These are phyloP conservation scores for Hylomyscus alleni DNA, from an alignment of 2,797 vertebrate genomes.

Conservation along the genomic window DNA sequence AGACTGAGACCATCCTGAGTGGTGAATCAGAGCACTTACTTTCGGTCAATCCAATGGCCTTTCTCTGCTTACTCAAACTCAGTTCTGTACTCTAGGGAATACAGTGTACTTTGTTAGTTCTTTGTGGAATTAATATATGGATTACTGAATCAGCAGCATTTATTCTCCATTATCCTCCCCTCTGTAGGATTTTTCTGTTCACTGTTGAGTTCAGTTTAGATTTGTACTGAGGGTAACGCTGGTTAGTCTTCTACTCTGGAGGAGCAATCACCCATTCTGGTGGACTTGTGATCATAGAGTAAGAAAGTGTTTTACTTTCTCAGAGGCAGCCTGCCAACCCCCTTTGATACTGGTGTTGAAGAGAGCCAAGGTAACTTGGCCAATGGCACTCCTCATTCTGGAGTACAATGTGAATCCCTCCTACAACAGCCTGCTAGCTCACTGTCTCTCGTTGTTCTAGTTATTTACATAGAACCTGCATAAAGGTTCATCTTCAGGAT, in stretches of 20 bases:
- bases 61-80: slow-evolving; percentile 77
- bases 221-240: not conserved
- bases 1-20: slow-evolving; percentile 83
- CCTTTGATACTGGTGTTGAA: not conserved
- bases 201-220: slow-evolving; percentile 69
- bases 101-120: slow-evolving; percentile 31
- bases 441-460: not conserved
- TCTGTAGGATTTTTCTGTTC: slow-evolving; percentile 57
- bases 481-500: not conserved
- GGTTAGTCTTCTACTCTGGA: slow-evolving; percentile 51
- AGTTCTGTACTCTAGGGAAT: slow-evolving; percentile 54
- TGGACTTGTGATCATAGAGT: slow-evolving; percentile 1
- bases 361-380: not conserved
- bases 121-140: slow-evolving; percentile 38
- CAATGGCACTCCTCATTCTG: not conserved
- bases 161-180: not conserved
- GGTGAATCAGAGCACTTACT: slow-evolving; percentile 68
- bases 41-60: slow-evolving; percentile 78
- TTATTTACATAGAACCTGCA: not conserved
- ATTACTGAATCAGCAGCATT: slow-evolving; percentile 60
- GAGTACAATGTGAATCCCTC: not conserved
- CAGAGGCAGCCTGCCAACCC: not conserved
- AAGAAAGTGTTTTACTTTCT: not conserved
- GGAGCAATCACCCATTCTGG: not conserved
- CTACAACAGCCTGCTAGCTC: not conserved